These are phyloP conservation scores for Atractosteus spatula DNA, from an alignment of 2,113 vertebrate genomes.

Conservation along the genomic window DNA sequence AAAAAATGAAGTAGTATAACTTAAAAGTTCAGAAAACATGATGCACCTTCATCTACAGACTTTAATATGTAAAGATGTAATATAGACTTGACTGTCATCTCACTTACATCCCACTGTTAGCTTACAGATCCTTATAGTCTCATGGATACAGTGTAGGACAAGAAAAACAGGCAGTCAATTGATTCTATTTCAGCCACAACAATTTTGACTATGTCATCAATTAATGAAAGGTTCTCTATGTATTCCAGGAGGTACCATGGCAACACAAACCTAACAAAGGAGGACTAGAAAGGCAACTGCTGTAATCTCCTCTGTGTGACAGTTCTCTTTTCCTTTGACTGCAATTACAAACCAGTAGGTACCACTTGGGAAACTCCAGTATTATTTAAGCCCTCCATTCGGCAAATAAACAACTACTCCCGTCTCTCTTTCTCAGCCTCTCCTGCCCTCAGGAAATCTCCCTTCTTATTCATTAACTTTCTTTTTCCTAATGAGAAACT, in stretches of 20 bases:
- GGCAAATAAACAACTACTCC: too few relatives aligned
- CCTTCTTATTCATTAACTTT: conserved; percentile 26
- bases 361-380: not conserved
- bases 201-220: not conserved
- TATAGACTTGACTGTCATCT: too few relatives aligned
- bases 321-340: not conserved
- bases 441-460: conserved; percentile 17
- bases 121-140: too few relatives aligned
- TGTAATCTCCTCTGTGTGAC: too few relatives aligned
- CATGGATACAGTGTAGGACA: not conserved
- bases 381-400: too few relatives aligned
- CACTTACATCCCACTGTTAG: too few relatives aligned
- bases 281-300: not conserved
- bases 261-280: conserved; percentile 21
- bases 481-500: conserved; percentile 22
- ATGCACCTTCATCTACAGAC: too few relatives aligned
- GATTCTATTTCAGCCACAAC: not conserved
- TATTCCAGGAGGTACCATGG: not conserved
- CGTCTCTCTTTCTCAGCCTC: not conserved
- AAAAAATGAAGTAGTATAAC: too few relatives aligned
- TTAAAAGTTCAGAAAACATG: too few relatives aligned
- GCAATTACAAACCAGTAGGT: not conserved
- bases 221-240: not conserved
- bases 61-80: too few relatives aligned
- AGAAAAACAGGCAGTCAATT: not conserved